These are phyloP conservation scores for Solenopsis invicta DNA, from an alignment of 1,140 invertebrate species.

Conservation along the genomic window DNA sequence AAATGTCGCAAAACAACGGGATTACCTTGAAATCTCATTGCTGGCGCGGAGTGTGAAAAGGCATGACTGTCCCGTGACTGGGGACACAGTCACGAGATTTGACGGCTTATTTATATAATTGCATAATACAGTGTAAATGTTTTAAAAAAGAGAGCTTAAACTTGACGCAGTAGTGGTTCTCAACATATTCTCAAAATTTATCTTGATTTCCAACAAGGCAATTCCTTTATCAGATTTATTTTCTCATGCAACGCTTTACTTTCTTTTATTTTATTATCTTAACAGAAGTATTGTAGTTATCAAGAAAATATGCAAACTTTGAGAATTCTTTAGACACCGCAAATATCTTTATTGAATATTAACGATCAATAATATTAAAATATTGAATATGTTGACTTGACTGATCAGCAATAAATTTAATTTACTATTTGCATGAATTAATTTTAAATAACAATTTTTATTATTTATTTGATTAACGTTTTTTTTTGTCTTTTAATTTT, in stretches of 20 bases:
- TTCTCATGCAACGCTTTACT: background rate
- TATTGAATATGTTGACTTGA: background rate
- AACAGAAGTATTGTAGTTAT: background rate
- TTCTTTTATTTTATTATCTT: background rate
- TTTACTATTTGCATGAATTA: background rate
- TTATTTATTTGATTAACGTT: background rate
- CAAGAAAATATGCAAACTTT: background rate
- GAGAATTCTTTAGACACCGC: background rate
- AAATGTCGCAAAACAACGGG: constrained; percentile 60
- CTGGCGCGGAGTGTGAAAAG: constrained; percentile 18
- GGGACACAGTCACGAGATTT: constrained; percentile 16
- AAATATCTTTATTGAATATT: background rate
- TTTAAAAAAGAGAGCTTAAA: constrained; percentile 24
- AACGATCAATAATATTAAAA: background rate
- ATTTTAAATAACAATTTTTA: background rate
- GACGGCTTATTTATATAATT: constrained; percentile 28
- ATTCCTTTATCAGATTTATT: background rate
- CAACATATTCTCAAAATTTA: background rate
- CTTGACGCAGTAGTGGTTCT: constrained; percentile 4
- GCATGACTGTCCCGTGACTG: constrained; percentile 1
- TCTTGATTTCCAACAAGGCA: too few species aligned
- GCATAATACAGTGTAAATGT: constrained; percentile 38
- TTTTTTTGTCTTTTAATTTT: background rate
- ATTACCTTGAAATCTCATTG: constrained; percentile 51
- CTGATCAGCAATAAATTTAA: background rate